These are phyloP conservation scores for Catharus bicknelli DNA, from an alignment of 2,113 vertebrate species.

Conservation along the genomic window DNA sequence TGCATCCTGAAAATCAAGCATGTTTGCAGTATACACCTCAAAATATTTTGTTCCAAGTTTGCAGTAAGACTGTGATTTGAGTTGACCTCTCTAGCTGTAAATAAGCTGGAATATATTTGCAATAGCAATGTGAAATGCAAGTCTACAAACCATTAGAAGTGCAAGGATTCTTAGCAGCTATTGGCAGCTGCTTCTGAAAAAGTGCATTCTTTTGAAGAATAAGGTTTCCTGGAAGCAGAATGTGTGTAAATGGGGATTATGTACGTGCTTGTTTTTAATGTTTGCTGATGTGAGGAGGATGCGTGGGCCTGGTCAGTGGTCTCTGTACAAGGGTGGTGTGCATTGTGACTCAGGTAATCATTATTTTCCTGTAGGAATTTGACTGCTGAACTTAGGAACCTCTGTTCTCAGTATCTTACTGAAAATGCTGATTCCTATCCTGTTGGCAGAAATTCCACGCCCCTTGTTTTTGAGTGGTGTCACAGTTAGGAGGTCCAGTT, in stretches of 20 bases:
- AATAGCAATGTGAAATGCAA: background rate
- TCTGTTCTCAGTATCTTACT: background rate
- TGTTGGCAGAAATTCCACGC: background rate
- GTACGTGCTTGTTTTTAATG: background rate
- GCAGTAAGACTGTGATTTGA: background rate
- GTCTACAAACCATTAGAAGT: background rate
- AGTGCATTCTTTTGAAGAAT: background rate
- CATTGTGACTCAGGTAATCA: background rate
- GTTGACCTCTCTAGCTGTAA: background rate
- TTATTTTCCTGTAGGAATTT: background rate
- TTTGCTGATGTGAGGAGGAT: background rate
- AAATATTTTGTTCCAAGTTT: background rate
- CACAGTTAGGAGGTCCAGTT: background rate
- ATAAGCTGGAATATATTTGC: background rate
- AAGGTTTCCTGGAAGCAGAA: background rate
- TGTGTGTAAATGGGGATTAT: background rate
- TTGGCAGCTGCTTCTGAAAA: background rate
- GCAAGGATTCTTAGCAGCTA: background rate
- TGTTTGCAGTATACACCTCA: background rate
- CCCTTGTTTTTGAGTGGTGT: background rate
- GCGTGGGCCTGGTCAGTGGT: background rate
- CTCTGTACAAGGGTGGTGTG: background rate
- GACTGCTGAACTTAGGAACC: background rate
- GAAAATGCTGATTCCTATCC: background rate
- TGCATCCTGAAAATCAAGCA: background rate